Evolutionary conservation across 2,113 vertebrate species (phyloP).

Genomic region (Corynorhinus townsendii): DNA sequence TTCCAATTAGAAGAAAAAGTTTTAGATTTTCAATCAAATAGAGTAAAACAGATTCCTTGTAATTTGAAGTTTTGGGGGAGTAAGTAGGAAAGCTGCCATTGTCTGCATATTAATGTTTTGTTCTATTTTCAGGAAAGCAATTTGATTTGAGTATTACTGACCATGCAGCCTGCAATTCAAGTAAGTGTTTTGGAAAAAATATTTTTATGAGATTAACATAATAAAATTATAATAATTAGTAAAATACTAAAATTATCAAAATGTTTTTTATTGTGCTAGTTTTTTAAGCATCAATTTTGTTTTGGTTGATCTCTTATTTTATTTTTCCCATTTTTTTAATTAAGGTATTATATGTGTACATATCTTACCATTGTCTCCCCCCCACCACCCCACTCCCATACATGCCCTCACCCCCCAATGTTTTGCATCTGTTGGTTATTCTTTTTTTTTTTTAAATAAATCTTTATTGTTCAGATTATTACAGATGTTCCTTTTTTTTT

Average conservation of each 20-base stretch:
- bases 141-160: constrained; percentile 60
- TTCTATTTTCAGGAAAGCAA: constrained; percentile 63
- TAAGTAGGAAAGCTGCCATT: background rate
- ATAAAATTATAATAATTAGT: constrained; percentile 13
- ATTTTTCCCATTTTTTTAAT: too few species aligned
- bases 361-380: too few species aligned
- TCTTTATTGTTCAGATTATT: too few species aligned
- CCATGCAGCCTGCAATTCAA: constrained; percentile 83
- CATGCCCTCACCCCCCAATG: too few species aligned
- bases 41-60: background rate
- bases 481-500: too few species aligned
- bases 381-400: too few species aligned
- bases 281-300: constrained; percentile 17
- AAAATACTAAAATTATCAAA: background rate
- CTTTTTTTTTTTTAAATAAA: too few species aligned
- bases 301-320: too few species aligned
- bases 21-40: background rate
- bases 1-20: background rate
- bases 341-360: too few species aligned
- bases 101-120: constrained; percentile 34
- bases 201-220: background rate
- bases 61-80: background rate
- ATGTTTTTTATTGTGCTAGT: background rate
- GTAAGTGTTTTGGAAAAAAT: constrained; percentile 68
- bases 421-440: too few species aligned